Base-by-base conservation (phyloP, 1,140 invertebrate genomes). In the Drosophila nasuta region DNA sequence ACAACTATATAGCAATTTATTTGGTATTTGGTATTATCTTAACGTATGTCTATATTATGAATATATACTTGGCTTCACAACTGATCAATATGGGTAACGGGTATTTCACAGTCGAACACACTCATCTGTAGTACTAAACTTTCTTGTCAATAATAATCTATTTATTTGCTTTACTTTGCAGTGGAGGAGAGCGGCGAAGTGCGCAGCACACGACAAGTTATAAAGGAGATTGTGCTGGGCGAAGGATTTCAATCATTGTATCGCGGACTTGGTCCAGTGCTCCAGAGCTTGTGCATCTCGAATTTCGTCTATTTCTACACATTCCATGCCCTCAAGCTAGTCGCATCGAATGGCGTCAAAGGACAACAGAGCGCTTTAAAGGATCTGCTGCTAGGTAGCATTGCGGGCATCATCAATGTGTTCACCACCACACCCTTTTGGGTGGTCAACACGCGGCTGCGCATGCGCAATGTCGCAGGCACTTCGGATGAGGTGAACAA, bases 231-330 rank as follows among this genome's bases (percentile, higher is more conserved):
- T 10, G 79, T 95, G 1, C 92, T 93, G 72, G 94, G 95, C 68
- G 96, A 97, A 93, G 97, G 97, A 89, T 82, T 97, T 52, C 92
- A 93, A 30, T 94, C 95, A 1, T 89, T 98, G 7, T 98, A 98
- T 91, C 93, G 96, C 81, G 97, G 97, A 1, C 93, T 98, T 13
- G 93, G 95, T 11, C 97, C 97, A 6, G 97, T 98, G 11, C 93
- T 98, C 4, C 95, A 96, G 77, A 97, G 96, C 71, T 91, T 98
- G 0, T 97, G 96, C 82, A 95, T 95, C 54, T 98, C 97, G 52
- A 98, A 98, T 93, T 98, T 98, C 93, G 96, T 98, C 11, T 98
- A 98, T 92, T 98, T 98, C 87, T 98, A 98, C 92, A 95, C 96
- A 74, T 98, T 98, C 91, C 97, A 98, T 93, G 96, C 96, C 3